These are phyloP conservation scores for Temnothorax longispinosus DNA, from an alignment of 1,140 invertebrate genomes.

Conservation along the genomic window DNA sequence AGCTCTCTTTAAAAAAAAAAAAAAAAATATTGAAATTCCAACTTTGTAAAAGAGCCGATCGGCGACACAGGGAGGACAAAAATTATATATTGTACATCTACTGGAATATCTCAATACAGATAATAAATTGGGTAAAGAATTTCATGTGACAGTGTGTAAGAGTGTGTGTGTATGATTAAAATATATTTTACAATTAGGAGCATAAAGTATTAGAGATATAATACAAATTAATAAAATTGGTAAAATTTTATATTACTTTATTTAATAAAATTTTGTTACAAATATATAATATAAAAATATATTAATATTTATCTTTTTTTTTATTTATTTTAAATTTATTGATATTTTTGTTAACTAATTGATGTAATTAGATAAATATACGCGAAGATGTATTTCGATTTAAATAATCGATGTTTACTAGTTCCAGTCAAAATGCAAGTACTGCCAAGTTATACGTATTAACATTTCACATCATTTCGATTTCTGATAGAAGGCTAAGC, in stretches of 20 bases:
- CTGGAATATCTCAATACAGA: neutral
- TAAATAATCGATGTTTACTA: neutral
- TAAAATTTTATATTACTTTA: neutral
- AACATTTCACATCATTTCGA: neutral
- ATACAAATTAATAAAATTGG: neutral
- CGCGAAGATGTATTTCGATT: neutral
- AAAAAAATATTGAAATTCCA: neutral
- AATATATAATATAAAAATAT: neutral
- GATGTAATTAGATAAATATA: neutral
- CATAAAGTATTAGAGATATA: neutral
- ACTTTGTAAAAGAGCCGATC: neutral
- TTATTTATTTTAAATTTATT: neutral
- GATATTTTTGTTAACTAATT: neutral
- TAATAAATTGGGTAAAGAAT: neutral
- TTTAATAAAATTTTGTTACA: neutral
- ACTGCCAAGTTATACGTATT: neutral
- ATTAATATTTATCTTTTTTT: neutral
- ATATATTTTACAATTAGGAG: neutral
- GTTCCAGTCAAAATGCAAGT: neutral
- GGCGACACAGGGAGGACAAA: neutral
- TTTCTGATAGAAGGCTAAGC: neutral
- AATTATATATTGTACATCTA: conserved; percentile 1
- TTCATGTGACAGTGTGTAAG: neutral
- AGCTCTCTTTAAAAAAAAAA: neutral
- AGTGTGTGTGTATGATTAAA: neutral